Conservation (phyloP, 1,140 invertebrate species). For the Drosophila mayri region DNA sequence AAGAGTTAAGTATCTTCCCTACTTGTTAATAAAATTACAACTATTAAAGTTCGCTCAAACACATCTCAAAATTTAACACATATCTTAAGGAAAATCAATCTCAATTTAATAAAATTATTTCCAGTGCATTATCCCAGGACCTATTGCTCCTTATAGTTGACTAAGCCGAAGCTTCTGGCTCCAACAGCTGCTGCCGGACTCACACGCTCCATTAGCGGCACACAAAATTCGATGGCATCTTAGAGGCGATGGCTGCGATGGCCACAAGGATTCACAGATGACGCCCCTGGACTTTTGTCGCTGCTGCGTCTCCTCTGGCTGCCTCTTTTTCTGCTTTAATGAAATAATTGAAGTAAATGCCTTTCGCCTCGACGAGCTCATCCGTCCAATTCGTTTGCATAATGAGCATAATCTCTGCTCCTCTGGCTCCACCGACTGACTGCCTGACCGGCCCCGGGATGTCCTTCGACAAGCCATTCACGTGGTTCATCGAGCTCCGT, state of each 20-base stretch:
- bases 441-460: not conserved
- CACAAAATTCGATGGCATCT: conserved; percentile 52
- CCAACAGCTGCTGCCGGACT: conserved; percentile 50
- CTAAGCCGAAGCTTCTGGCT: conserved; percentile 62
- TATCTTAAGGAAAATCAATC: too few relatives aligned
- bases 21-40: too few relatives aligned
- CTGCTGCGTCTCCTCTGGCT: conserved; percentile 2
- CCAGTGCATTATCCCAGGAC: conserved; percentile 1
- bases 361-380: conserved; percentile 42
- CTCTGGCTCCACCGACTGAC: not conserved
- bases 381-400: conserved; percentile 46
- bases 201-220: conserved; percentile 79
- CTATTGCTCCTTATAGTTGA: conserved; percentile 53
- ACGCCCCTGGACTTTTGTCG: conserved; percentile 39
- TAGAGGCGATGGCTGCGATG: conserved; percentile 20
- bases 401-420: conserved; percentile 52
- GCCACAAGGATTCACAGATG: conserved; percentile 43
- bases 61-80: too few relatives aligned
- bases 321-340: conserved; percentile 40
- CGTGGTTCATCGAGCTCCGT: conserved; percentile 18
- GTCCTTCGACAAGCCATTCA: conserved; percentile 19
- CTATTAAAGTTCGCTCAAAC: too few relatives aligned
- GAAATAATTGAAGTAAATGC: conserved; percentile 78
- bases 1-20: too few relatives aligned
- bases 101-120: not conserved